Evolutionary conservation across 2,797 vertebrate genomes (phyloP), one percentile per base, ranked within the genome.

Genomic region (Brachyrhaphis roseni): DNA sequence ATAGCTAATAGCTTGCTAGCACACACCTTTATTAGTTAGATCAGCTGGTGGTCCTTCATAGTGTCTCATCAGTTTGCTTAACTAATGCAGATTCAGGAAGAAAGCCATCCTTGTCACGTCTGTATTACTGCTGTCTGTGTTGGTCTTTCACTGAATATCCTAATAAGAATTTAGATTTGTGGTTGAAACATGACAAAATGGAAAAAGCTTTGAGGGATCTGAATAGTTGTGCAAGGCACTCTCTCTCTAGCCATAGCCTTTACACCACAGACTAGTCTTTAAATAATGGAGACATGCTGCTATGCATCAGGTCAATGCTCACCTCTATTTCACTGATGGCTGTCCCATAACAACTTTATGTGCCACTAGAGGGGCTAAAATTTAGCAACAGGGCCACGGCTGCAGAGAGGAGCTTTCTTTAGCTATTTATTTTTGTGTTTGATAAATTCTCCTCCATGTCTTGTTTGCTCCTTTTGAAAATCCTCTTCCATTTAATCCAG

Each of bases 401-500:
- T 77, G 31, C 72, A 57, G 43, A 76, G 62, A 74, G 80, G 26
- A 78, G 71, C 76, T 79, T 78, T 78, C 43, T 80, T 84, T 77
- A 86, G 83, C 86, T 90, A 85, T 90, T 90, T 90, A 85, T 90
- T 90, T 89, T 84, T 84, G 81, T 90, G 75, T 74, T 77, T 55
- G 62, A 76, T 81, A 89, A 86, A 86, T 84, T 88, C 80, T 46
- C 82, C 84, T 83, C 64, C 20, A 31, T 84, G 86, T 88, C 74
- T 82, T 80, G 85, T 83, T 87, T 86, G 84, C 83, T 72, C 43
- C 85, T 78, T 83, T 81, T 43, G 64, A 81, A 86, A 86, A 86
- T 79, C 82, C 66, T 72, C 28, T 82, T 79, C 55, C 45, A 72
- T 87, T 89, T 81, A 88, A 88, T 90, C 82, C 76, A 73, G 68